These are phyloP conservation scores for Sycophila texana DNA, from an alignment of 2,888 invertebrate species.

Conservation along the genomic window DNA sequence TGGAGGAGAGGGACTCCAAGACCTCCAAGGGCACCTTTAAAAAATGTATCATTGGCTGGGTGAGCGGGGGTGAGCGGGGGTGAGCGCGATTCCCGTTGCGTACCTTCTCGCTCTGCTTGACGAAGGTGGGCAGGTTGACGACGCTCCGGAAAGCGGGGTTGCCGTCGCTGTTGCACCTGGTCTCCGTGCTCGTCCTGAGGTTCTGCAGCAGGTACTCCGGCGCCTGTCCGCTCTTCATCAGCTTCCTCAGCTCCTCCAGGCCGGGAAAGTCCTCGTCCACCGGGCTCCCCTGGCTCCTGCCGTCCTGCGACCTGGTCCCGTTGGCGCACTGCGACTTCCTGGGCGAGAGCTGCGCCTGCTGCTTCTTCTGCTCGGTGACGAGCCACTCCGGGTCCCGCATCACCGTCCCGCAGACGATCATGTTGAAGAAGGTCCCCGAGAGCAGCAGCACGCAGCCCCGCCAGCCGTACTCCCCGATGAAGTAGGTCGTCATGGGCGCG, in stretches of 20 bases:
- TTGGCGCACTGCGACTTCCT: slow-evolving; percentile 58
- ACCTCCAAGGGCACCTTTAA: slow-evolving; percentile 81
- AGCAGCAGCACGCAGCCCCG: slow-evolving; percentile 87
- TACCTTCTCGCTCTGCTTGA: slow-evolving; percentile 83
- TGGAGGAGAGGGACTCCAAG: slow-evolving; percentile 80
- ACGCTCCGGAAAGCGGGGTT: slow-evolving; percentile 80
- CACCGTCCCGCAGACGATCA: slow-evolving; percentile 89
- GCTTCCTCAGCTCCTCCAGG: slow-evolving; percentile 81
- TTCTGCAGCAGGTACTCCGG: slow-evolving; percentile 82
- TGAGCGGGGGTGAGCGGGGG: too few species aligned
- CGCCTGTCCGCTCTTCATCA: slow-evolving; percentile 83
- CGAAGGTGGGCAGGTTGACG: slow-evolving; percentile 85
- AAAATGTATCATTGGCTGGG: too few species aligned
- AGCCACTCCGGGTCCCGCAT: slow-evolving; percentile 94
- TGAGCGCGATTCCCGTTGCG: too few species aligned
- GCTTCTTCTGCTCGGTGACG: slow-evolving; percentile 80
- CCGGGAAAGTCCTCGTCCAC: slow-evolving; percentile 80
- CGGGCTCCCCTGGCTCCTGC: slow-evolving; percentile 76
- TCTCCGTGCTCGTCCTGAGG: slow-evolving; percentile 79
- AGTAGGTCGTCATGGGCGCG: slow-evolving; percentile 89
- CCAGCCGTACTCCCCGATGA: slow-evolving; percentile 90
- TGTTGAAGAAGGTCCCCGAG: slow-evolving; percentile 89
- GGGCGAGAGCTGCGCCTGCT: slow-evolving; percentile 55
- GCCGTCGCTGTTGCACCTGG: slow-evolving; percentile 76
- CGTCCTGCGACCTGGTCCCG: slow-evolving; percentile 62